Evolutionary conservation across 30 jellyfish, hydroid and myxozoan genomes (phyloP), one percentile per base, ranked within the genome.

Genomic region (Rhopilema esculentum): DNA sequence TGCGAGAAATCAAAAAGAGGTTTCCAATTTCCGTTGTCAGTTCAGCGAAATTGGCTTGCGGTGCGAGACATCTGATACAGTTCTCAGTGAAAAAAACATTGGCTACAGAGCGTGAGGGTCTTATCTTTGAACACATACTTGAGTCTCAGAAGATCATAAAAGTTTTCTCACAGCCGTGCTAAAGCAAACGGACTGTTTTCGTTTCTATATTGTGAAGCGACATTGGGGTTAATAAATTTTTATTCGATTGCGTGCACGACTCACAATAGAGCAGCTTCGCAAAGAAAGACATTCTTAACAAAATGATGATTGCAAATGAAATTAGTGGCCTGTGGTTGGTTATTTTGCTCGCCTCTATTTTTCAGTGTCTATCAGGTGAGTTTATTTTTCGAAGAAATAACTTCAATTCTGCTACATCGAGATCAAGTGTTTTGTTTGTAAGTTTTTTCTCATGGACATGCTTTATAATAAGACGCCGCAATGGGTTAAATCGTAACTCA

Each of bases 251-350:
- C 94, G 94, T 85, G 88, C 81, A 72, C 49, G 48, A 29, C 22
- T 40, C 40, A 75, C 88, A 74, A 85, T 32, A 85, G 77, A 75
- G 57, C 74, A 48, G 85, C 74, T 84, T 73, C 70, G 51, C 27
- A 66, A 25, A 25, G 84, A 31, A 71, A 73, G 50, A 32, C 70
- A 33, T 73, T n/a, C 70, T 84, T 85, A 73, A 52, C 88, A 85
- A 61, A 62, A 85, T 85, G 94, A 74, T 85, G 83, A 85, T 85
- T 73, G 49, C 77, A 72, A 85, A 85, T 85, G 89, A 64, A 73
- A 85, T 85, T 85, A 85, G 88, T 71, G 94, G 88, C 65, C 78
- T 64, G 94, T 79, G 94, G 94, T 64, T 66, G 75, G 84, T 75
- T 63, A 74, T 85, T 63, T 74, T 85, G 28, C 77, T 85, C 88